A percentile compares a stretch with the other conserved stretches of the same genome.
phyloP scores from a whole-genome alignment of 2,797 vertebrate genomes.

The Mormyrus proboscirostris region DNA sequence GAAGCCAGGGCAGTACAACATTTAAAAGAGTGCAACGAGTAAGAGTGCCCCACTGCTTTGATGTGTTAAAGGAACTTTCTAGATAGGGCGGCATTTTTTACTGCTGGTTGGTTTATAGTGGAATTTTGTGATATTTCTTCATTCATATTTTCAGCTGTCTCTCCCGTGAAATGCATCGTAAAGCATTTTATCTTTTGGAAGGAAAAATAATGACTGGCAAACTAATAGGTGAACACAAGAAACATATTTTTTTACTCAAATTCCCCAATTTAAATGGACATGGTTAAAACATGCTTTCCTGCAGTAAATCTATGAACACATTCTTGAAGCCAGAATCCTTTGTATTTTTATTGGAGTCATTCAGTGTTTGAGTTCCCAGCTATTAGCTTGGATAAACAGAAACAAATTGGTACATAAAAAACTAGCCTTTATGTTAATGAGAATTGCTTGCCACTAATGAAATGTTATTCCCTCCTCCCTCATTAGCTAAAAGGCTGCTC shows the following conservation, averaged over 20 bases:
- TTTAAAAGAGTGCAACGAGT: neutral
- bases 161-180: neutral
- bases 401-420: constrained; percentile 18
- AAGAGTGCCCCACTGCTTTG: neutral
- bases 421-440: constrained; percentile 11
- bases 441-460: constrained; percentile 10
- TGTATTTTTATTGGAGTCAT: constrained; percentile 17
- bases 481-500: neutral
- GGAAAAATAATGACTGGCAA: neutral
- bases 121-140: neutral
- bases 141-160: neutral
- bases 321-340: constrained; percentile 13
- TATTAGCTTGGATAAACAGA: constrained; percentile 19
- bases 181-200: neutral
- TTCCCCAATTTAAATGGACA: constrained; percentile 1
- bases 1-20: neutral
- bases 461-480: neutral
- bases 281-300: constrained; percentile 13
- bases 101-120: neutral
- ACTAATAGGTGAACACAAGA: neutral
- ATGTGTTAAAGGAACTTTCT: neutral
- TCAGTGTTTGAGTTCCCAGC: constrained; percentile 6
- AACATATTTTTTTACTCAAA: neutral
- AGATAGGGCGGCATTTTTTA: neutral
- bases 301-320: constrained; percentile 13